These are phyloP conservation scores for Sesia bembeciformis DNA, from an alignment of 2,888 invertebrate species.

Conservation along the genomic window DNA sequence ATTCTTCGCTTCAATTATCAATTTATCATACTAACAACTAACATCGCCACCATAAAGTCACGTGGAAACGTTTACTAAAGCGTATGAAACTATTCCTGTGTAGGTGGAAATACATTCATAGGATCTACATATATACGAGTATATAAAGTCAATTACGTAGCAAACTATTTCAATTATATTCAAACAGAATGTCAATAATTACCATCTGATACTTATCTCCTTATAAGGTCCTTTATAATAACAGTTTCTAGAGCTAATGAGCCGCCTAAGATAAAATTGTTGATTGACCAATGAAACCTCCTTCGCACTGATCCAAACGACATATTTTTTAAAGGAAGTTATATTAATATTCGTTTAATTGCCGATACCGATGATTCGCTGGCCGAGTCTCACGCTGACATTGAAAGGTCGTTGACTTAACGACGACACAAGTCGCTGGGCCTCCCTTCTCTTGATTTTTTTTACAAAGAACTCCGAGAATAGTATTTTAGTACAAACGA, in stretches of 20 bases:
- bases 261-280: no score
- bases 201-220: no score
- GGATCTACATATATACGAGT: neutral
- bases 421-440: constrained; percentile 30
- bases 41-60: neutral
- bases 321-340: no score
- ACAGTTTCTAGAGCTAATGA: no score
- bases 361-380: constrained; percentile 30
- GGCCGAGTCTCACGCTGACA: constrained; percentile 44
- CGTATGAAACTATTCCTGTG: constrained; percentile 10
- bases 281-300: no score
- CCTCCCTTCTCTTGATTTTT: constrained; percentile 35
- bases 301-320: no score
- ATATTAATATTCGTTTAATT: no score
- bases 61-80: neutral
- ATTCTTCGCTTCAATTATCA: no score
- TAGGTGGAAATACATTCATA: constrained; percentile 18
- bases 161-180: no score
- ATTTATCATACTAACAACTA: no score
- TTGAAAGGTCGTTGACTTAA: constrained; percentile 66
- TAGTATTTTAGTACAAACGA: neutral
- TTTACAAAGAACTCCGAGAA: constrained; percentile 3
- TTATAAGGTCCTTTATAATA: no score
- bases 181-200: no score
- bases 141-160: neutral